These are phyloP conservation scores for Coendou prehensilis DNA, from an alignment of 2,797 vertebrate genomes.

Conservation along the genomic window DNA sequence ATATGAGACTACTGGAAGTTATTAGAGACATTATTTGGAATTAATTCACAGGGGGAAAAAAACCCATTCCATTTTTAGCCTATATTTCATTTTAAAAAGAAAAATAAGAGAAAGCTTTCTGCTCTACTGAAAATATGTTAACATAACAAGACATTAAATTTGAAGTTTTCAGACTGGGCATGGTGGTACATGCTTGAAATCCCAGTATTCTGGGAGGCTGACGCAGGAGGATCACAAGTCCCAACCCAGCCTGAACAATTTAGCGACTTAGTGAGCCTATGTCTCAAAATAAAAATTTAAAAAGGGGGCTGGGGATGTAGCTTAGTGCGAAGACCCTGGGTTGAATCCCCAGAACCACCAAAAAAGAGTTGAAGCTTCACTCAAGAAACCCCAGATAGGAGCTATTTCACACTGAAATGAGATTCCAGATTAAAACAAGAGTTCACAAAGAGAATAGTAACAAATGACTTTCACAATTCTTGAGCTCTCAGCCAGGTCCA, in stretches of 20 bases:
- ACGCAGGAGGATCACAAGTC: not conserved
- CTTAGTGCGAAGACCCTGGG: not conserved
- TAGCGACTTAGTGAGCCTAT: not conserved
- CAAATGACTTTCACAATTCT: not conserved
- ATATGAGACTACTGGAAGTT: not conserved
- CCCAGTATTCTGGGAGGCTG: not conserved
- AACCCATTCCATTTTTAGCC: not conserved
- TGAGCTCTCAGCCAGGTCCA: not conserved
- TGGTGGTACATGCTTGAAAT: not conserved
- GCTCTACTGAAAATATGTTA: not conserved
- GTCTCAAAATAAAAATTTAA: not conserved
- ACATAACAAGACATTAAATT: not conserved
- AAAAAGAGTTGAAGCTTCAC: not conserved
- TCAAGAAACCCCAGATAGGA: not conserved
- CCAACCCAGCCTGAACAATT: not conserved
- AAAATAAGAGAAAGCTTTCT: not conserved
- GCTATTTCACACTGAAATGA: not conserved
- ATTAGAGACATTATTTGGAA: not conserved
- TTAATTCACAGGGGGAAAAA: not conserved
- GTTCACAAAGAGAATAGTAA: not conserved
- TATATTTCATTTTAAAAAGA: slow-evolving; percentile 31
- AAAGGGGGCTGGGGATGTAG: too few relatives aligned
- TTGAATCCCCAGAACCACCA: not conserved
- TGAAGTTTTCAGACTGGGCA: not conserved
- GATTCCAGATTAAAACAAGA: not conserved